A percentile compares a stretch with the other conserved stretches of the same genome.
Conservation (phyloP, 2,797 vertebrate species). For the Chaetophractus vellerosus region DNA sequence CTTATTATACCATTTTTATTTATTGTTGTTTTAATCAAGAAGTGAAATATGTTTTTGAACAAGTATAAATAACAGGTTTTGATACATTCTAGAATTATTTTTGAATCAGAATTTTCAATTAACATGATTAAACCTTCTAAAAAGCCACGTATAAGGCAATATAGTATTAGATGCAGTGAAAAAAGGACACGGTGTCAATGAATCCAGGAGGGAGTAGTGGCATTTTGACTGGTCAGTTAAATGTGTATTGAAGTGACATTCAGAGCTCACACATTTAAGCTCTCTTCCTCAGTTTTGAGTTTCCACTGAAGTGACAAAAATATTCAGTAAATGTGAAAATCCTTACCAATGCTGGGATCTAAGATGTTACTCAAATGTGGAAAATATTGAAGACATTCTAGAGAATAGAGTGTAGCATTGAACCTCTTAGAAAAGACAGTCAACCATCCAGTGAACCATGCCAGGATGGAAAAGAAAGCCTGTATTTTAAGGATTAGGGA, state of each 20-base stretch:
- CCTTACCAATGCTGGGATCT: not conserved
- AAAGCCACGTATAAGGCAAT: not conserved
- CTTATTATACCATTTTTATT: not conserved
- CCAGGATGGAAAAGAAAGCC: not conserved
- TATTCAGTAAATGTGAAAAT: not conserved
- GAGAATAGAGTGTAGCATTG: not conserved
- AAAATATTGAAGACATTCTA: not conserved
- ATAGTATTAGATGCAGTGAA: not conserved
- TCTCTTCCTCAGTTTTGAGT: not conserved
- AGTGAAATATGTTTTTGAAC: not conserved
- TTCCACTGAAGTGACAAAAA: not conserved
- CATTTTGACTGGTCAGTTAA: not conserved
- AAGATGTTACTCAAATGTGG: not conserved
- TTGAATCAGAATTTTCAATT: not conserved
- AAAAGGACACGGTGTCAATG: not conserved
- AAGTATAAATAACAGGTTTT: not conserved
- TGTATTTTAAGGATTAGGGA: not conserved
- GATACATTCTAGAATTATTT: not conserved
- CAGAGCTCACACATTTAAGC: not conserved
- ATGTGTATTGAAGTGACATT: not conserved
- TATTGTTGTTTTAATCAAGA: not conserved
- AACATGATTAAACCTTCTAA: not conserved
- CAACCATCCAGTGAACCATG: not conserved
- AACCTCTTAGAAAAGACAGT: not conserved
- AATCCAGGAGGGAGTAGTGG: not conserved